Evolutionary conservation across 92 coral and sea anemone species (phyloP).

Genomic region (Phenganax subtilis): DNA sequence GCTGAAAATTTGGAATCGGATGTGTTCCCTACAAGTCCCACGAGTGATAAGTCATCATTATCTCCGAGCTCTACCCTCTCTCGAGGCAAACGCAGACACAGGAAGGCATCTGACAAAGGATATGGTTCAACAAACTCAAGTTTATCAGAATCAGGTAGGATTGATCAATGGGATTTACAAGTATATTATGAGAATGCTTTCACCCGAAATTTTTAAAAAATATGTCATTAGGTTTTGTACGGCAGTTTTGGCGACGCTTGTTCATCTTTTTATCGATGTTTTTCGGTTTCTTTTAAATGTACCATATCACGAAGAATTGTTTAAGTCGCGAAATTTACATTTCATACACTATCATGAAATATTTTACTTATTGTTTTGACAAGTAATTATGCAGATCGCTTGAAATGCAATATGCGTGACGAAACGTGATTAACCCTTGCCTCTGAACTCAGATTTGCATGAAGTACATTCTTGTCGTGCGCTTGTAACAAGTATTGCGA

Average conservation of each 20-base stretch:
- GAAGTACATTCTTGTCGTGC: constrained; percentile 1
- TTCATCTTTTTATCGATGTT: too few relatives aligned
- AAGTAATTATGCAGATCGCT: constrained; percentile 10
- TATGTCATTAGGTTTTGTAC: too few relatives aligned
- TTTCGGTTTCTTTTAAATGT: too few relatives aligned
- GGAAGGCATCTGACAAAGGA: constrained; percentile 34
- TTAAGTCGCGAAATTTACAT: background rate
- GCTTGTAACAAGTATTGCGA: background rate
- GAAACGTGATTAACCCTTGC: background rate
- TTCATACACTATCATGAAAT: background rate
- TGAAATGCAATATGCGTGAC: constrained; percentile 23
- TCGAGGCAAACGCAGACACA: constrained; percentile 25
- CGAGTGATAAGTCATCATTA: constrained; percentile 21
- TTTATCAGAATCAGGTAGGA: constrained; percentile 37
- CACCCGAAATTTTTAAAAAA: background rate
- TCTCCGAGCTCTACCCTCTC: constrained; percentile 35
- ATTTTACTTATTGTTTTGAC: background rate
- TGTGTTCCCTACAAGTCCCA: constrained; percentile 37
- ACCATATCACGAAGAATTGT: too few relatives aligned
- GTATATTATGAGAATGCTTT: background rate
- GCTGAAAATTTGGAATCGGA: background rate
- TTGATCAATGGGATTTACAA: background rate
- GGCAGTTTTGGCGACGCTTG: too few relatives aligned
- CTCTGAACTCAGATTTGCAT: background rate
- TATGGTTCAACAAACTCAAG: constrained; percentile 39